phyloP scores from a whole-genome alignment of 2,797 vertebrate species.

The Lepidocolaptes lacrymiger region DNA sequence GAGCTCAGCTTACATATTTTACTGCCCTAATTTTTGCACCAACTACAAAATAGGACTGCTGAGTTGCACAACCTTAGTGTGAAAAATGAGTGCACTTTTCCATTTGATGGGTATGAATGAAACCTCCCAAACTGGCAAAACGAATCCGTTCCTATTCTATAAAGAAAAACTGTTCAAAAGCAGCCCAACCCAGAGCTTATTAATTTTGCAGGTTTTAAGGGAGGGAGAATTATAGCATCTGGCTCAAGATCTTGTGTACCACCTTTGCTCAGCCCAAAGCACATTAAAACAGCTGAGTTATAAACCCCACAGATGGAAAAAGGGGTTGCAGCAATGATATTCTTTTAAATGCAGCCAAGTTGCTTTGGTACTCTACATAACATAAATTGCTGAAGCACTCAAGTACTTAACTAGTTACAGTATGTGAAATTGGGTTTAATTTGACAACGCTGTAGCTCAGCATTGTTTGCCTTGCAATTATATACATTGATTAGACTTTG shows the following conservation, averaged over 20 bases:
- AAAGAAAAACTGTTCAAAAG: not conserved
- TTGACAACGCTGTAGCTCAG: constrained; percentile 51
- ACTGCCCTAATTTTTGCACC: not conserved
- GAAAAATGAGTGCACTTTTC: not conserved
- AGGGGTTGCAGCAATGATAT: not conserved
- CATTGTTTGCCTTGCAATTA: constrained; percentile 65
- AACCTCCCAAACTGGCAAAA: not conserved
- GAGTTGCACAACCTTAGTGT: not conserved
- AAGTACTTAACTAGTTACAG: constrained; percentile 52
- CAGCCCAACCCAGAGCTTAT: not conserved
- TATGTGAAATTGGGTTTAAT: constrained; percentile 50
- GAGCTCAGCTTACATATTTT: not conserved
- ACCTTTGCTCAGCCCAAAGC: constrained; percentile 34
- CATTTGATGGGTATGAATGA: not conserved
- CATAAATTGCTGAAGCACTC: constrained; percentile 49
- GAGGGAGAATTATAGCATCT: constrained; percentile 7
- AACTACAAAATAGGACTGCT: not conserved
- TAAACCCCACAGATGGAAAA: constrained; percentile 44
- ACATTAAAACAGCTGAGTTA: constrained; percentile 54
- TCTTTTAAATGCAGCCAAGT: constrained; percentile 37
- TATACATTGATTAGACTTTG: constrained; percentile 60
- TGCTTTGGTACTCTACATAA: constrained; percentile 22
- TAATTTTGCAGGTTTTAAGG: not conserved
- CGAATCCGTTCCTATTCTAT: not conserved
- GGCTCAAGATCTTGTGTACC: not conserved